Evolutionary conservation across 2,113 vertebrate species (phyloP).

Genomic region (Notothenia coriiceps): DNA sequence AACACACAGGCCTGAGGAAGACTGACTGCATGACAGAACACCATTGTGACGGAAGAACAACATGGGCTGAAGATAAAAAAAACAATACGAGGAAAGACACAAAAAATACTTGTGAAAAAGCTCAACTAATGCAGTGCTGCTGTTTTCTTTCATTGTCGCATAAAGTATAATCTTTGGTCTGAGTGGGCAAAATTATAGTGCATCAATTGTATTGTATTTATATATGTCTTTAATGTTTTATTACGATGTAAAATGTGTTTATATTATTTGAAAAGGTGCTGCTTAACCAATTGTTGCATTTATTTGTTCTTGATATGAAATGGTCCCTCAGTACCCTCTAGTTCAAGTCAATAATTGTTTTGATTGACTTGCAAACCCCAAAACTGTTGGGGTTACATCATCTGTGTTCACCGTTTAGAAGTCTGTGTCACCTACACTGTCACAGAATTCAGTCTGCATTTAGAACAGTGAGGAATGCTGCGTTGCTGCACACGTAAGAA

Average conservation of each 20-base stretch:
- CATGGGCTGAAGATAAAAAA: conserved; percentile 3
- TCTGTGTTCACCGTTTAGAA: background rate
- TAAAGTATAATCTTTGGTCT: background rate
- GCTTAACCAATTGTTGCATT: background rate
- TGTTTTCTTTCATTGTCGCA: background rate
- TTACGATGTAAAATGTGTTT: conserved; percentile 15
- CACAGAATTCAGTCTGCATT: background rate
- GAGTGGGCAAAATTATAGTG: background rate
- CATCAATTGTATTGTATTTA: conserved; percentile 24
- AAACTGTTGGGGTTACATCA: background rate
- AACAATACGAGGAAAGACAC: conserved; percentile 10
- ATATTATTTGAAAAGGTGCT: background rate
- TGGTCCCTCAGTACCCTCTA: background rate
- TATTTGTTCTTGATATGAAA: background rate
- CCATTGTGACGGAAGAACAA: conserved; percentile 7
- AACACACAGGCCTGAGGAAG: background rate
- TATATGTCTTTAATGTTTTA: conserved; percentile 18
- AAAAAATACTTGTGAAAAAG: background rate
- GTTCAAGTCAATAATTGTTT: background rate
- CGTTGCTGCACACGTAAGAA: background rate
- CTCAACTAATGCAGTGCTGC: background rate
- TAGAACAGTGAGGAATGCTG: conserved; percentile 15
- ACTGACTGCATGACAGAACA: background rate
- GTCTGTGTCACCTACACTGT: background rate
- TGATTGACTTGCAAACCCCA: background rate